Base-by-base conservation (phyloP, 2,113 vertebrate species). In the Solea senegalensis region DNA sequence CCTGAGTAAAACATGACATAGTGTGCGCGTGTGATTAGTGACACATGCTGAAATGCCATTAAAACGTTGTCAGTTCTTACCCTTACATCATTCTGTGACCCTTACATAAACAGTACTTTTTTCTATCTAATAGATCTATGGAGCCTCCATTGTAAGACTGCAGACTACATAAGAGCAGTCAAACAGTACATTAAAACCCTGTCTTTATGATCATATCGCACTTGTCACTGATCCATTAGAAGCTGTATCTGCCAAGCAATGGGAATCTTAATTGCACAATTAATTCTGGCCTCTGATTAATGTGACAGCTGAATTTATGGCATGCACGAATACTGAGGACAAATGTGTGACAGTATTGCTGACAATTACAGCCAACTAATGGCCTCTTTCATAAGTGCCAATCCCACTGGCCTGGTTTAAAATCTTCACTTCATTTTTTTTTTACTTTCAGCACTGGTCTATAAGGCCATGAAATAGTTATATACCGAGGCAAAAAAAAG, bases 121-220 rank as follows among this genome's bases (percentile, higher is more conserved):
- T 71, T 61, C 78, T 46, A 58, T 78, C 49, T 54, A 49, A 27
- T 57, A 39, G 65, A 26, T 62, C 50, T 0, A 27, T 13, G n/a
- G 51, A 81, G 78, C 82, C 76, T 70, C 79, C 65, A 72, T 83
- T 86, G 72, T 77, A 82, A 63, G 78, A 56, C 73, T 39, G 75
- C 59, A 65, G 77, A 80, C 81, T 86, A 75, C 89, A 89, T 90
- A 87, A 87, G 86, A 91, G 91, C 89, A 91, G 92, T 94, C 91
- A 94, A 92, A 89, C 91, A 93, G 87, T 92, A 83, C 91, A 92
- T 94, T 94, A 94, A 94, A 94, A 88, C 80, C 80, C 86, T 51
- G 84, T 90, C 90, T 92, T 92, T 91, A 91, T 87, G 91, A 92
- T 92, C 88, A 76, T 91, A 92, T 94, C 92, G 76, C 84, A 87